Evolutionary conservation across 2,113 vertebrate species (phyloP), one percentile per base, ranked within the genome.

Genomic region (Phaethornis superciliosus): DNA sequence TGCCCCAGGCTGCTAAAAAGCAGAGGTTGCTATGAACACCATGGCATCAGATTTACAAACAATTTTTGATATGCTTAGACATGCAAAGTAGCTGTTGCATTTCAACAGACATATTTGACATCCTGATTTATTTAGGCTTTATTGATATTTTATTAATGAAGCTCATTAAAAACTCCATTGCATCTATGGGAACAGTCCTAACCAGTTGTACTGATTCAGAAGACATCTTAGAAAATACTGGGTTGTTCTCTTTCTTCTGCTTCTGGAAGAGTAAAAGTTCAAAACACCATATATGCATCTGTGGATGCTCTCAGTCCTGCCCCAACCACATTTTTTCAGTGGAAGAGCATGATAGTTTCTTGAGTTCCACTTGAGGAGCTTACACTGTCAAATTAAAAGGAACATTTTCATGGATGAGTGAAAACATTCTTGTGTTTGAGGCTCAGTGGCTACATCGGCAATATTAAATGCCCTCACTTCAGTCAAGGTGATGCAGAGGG

Each of bases 81-180:
- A 30, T 40, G 52, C 32, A 70, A 92, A 90, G 13, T 64, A 78
- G 30, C 33, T 70, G 47, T 59, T 83, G 23, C 24, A 37, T 71
- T 92, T 81, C 44, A 79, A 69, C 63, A 70, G 27, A 24, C 44
- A 64, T 82, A 79, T 64, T 59, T 86, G 33, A 49, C 52, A 42
- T 49, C 47, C 21, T 81, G 20, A 83, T 85, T 93, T 94, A 84
- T 94, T 94, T 87, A 68, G 78, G 16, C 15, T 90, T 93, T 91
- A 70, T 80, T 93, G 51, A 37, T 85, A 88, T 81, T 74, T 94
- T 83, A 83, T 78, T 63, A 75, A 75, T 81, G 16, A 87, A 89
- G 58, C 22, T 70, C 3, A 55, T 88, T 84, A 74, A 93, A 63
- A 28, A 10, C 23, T 78, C n/a, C 7, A 14, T 24, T 75, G 7